Conservation (phyloP, 1,140 invertebrate genomes). For the Eubasilissa regina region DNA sequence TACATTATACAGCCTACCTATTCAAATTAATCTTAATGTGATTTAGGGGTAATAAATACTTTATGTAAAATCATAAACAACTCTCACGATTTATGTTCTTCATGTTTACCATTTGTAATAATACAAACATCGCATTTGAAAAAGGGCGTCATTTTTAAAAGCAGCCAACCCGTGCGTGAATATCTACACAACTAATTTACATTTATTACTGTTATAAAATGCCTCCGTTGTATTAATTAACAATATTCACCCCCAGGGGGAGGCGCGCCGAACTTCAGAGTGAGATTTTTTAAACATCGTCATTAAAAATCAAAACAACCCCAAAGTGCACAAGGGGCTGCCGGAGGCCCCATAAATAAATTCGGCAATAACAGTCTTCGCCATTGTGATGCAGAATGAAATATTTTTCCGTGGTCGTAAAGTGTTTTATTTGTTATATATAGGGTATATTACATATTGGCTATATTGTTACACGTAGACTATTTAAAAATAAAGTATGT, state of each 20-base stretch:
- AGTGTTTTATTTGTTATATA: background rate
- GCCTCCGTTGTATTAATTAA: constrained; percentile 44
- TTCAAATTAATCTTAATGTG: no score
- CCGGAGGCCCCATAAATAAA: background rate
- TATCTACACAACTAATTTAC: constrained; percentile 39
- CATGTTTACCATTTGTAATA: constrained; percentile 8
- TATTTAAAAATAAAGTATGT: no score
- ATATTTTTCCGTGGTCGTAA: background rate
- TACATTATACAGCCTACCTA: no score
- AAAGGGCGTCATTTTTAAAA: constrained; percentile 31
- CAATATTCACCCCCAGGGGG: constrained; percentile 4
- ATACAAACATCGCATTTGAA: constrained; percentile 3
- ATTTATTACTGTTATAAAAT: constrained; percentile 41
- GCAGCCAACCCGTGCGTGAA: constrained; percentile 26
- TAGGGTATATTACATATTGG: no score
- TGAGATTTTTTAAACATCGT: constrained; percentile 22
- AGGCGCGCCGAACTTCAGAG: background rate
- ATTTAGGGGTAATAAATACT: no score
- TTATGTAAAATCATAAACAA: no score
- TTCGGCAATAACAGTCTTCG: background rate
- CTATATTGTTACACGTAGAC: no score
- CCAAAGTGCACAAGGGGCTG: background rate
- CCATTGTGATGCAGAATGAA: constrained; percentile 12
- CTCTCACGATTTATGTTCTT: background rate
- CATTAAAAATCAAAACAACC: constrained; percentile 40